A percentile compares a stretch with the other conserved stretches of the same genome.
phyloP scores from a whole-genome alignment of 2,113 vertebrate species.

The Lucifuga dentata region DNA sequence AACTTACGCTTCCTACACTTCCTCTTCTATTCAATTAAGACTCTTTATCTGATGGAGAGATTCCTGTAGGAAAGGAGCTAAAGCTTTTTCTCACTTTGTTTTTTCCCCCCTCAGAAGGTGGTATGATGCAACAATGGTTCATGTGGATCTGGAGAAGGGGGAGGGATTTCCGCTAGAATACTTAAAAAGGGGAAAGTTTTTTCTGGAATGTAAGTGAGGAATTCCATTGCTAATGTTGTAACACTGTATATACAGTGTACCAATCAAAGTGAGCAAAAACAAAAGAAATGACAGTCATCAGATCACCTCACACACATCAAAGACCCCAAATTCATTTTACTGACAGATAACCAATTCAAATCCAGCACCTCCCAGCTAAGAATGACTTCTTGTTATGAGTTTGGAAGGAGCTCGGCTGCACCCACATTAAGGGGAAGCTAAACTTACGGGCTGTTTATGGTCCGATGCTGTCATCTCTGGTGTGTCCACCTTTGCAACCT shows the following conservation, averaged over 20 bases:
- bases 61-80: conserved; percentile 73
- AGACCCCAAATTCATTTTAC: no score
- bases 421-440: not conserved
- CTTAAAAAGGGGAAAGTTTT: conserved; percentile 39
- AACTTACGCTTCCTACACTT: conserved; percentile 80
- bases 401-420: not conserved
- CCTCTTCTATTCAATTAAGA: conserved; percentile 81
- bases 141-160: conserved; percentile 20
- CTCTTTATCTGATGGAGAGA: conserved; percentile 74
- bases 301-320: no score
- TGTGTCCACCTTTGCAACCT: not conserved
- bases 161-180: conserved; percentile 32
- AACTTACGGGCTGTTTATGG: not conserved
- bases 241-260: not conserved
- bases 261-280: not conserved
- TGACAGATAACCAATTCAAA: no score
- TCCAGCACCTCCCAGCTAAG: no score
- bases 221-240: conserved; percentile 51
- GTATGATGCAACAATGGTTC: conserved; percentile 62
- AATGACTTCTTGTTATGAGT: no score
- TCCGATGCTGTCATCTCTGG: not conserved
- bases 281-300: not conserved
- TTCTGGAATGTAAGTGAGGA: conserved; percentile 40
- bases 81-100: conserved; percentile 61
- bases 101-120: conserved; percentile 30